Evolutionary conservation across 2,888 invertebrate species (phyloP).

Genomic region (Macropis europaea): DNA sequence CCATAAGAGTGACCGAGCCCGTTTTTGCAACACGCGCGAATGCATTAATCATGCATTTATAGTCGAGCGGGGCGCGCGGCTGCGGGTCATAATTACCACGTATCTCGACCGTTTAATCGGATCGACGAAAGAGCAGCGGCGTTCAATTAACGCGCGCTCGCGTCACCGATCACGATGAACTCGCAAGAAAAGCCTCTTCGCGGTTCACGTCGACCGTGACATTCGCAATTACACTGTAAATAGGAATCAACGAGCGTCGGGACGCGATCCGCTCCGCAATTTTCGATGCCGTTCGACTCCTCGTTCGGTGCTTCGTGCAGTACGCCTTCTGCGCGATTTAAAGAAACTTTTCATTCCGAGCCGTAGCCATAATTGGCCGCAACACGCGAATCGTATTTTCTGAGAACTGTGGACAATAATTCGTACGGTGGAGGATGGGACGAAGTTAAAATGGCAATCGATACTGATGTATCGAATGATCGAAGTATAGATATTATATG

Average conservation of each 20-base stretch:
- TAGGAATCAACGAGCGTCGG: not conserved
- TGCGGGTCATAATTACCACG: not conserved
- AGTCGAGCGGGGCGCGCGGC: too few species aligned
- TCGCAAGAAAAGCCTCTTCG: not conserved
- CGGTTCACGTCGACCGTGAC: constrained; percentile 13
- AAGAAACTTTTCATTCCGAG: not conserved
- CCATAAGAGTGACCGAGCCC: too few species aligned
- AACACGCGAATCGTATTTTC: not conserved
- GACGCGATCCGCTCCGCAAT: constrained; percentile 18
- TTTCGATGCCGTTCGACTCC: constrained; percentile 23
- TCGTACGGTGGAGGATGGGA: too few species aligned
- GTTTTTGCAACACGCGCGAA: not conserved
- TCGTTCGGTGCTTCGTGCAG: not conserved
- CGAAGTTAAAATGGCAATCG: too few species aligned
- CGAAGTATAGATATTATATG: too few species aligned
- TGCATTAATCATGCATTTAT: too few species aligned
- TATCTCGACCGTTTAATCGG: not conserved
- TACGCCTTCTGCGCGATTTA: not conserved
- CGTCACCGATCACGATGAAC: not conserved
- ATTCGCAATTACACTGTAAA: constrained; percentile 7
- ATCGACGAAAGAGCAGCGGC: not conserved
- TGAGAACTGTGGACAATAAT: not conserved
- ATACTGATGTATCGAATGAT: too few species aligned
- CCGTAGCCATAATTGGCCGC: not conserved
- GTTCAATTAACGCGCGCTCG: not conserved